These are phyloP conservation scores for Dreissena polymorpha DNA, from an alignment of 1,140 invertebrate genomes.

Conservation along the genomic window DNA sequence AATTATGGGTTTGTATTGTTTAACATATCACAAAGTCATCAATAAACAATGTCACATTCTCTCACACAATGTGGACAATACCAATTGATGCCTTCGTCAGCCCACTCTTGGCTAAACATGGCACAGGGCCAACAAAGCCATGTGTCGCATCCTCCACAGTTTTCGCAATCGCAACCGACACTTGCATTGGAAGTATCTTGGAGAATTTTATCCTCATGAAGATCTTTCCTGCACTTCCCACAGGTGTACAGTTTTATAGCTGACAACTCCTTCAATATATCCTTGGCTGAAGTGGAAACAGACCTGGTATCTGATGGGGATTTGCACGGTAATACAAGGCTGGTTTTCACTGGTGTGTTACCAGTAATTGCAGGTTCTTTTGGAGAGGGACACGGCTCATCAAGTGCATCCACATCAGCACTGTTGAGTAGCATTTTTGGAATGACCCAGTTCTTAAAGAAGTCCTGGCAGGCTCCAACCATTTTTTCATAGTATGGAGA, in stretches of 20 bases:
- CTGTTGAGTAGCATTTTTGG: not conserved
- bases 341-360: no score
- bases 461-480: not conserved
- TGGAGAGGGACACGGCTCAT: no score
- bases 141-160: constrained; percentile 24
- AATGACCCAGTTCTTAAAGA: not conserved
- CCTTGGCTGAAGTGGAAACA: no score
- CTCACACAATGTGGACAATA: constrained; percentile 20
- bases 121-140: constrained; percentile 28
- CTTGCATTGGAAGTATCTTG: constrained; percentile 17
- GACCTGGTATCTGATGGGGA: no score
- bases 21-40: not conserved
- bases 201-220: not conserved
- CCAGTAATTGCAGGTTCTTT: no score
- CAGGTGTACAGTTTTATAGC: not conserved
- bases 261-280: no score
- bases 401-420: no score
- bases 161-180: constrained; percentile 25
- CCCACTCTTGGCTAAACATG: constrained; percentile 10
- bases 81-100: constrained; percentile 9
- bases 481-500: not conserved
- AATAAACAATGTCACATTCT: constrained; percentile 31
- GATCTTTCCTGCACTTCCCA: not conserved
- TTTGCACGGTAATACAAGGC: no score
- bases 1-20: no score